A percentile compares a stretch with the other conserved stretches of the same genome.
phyloP scores from a whole-genome alignment of 2,888 invertebrate species.

The Xylota segnis region DNA sequence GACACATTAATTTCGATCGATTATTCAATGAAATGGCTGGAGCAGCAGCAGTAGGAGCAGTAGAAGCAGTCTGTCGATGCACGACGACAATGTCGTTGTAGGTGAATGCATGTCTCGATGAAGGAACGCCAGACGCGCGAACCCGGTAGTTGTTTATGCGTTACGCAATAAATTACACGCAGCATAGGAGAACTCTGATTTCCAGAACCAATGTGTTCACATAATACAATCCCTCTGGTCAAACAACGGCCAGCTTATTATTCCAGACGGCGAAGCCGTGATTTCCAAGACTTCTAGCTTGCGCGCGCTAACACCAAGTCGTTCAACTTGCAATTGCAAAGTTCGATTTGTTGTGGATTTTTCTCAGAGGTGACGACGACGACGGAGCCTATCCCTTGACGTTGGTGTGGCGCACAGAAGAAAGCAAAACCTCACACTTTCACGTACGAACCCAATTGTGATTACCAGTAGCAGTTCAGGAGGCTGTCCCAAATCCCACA shows the following conservation, averaged over 20 bases:
- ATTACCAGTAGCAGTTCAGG: conserved; percentile 23
- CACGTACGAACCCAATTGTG: conserved; percentile 64
- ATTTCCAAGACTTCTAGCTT: conserved; percentile 68
- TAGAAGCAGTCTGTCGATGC: not conserved
- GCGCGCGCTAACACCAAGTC: conserved; percentile 16
- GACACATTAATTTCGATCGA: conserved; percentile 70
- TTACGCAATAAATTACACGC: conserved; percentile 73
- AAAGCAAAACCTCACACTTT: conserved; percentile 76
- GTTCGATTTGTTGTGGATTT: conserved; percentile 58
- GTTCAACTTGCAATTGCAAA: conserved; percentile 64
- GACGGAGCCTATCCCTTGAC: conserved; percentile 42
- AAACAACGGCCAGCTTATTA: conserved; percentile 64
- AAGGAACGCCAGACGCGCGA: conserved; percentile 66
- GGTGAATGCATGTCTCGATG: conserved; percentile 47
- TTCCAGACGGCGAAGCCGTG: conserved; percentile 70
- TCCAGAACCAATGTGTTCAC: conserved; percentile 50
- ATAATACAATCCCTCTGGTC: conserved; percentile 25
- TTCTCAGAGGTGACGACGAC: conserved; percentile 44
- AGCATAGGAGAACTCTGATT: conserved; percentile 60
- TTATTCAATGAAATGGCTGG: conserved; percentile 64
- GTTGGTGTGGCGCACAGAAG: conserved; percentile 26
- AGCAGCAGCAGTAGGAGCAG: too few species aligned
- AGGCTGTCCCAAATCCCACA: conserved; percentile 67
- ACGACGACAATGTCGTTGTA: conserved; percentile 27
- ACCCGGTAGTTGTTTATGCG: conserved; percentile 72